These are phyloP conservation scores for Sitobion miscanthi DNA, from an alignment of 1,140 invertebrate species.

Conservation along the genomic window DNA sequence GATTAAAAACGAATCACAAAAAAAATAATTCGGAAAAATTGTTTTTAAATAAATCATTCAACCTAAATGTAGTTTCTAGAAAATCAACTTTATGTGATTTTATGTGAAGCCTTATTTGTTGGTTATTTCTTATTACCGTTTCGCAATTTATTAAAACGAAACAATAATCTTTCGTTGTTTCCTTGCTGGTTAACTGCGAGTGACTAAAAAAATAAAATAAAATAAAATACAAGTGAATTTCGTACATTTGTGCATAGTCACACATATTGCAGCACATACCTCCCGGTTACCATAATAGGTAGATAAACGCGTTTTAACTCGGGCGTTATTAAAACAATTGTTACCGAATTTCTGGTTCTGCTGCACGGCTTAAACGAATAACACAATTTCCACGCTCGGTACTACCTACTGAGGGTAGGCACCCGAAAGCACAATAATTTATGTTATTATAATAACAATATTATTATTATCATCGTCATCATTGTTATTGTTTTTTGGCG, in stretches of 20 bases:
- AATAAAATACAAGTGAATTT: not conserved
- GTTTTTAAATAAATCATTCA: not conserved
- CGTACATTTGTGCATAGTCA: not conserved
- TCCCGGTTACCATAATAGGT: not conserved
- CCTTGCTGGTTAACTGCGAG: not conserved
- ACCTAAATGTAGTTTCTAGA: not conserved
- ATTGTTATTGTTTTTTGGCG: conserved; percentile 27
- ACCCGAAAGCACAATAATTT: not conserved
- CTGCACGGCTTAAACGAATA: not conserved
- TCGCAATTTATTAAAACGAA: not conserved
- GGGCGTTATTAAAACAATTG: not conserved
- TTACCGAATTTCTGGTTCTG: not conserved
- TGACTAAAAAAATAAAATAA: not conserved
- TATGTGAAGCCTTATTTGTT: too few relatives aligned
- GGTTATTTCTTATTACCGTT: not conserved
- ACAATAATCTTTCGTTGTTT: not conserved
- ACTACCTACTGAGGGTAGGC: not conserved
- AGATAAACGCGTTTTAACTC: not conserved
- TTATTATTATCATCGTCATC: not conserved
- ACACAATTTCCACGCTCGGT: not conserved
- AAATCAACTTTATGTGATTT: not conserved
- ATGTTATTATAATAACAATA: not conserved
- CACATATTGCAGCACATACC: not conserved
- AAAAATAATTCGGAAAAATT: not conserved
- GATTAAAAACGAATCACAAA: not conserved